Evolutionary conservation across 2,797 vertebrate genomes (phyloP), one percentile per base, ranked within the genome.

Genomic region (Melanotaenia parkinsoni): DNA sequence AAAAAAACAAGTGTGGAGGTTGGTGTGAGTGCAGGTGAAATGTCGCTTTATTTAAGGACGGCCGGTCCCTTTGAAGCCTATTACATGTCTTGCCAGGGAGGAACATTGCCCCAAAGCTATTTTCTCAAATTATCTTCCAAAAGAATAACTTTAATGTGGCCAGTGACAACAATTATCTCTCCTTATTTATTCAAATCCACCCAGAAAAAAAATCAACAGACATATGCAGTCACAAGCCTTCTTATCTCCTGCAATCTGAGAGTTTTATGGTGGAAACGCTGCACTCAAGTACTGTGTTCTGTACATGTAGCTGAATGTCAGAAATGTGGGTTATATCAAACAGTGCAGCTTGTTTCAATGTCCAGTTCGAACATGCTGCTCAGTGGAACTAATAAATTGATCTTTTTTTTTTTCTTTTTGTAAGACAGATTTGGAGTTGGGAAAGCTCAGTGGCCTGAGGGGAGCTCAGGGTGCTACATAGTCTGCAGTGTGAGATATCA

Each of bases 101-200:
- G 79, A 79, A 61, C 77, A 74, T 80, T 72, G 82, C 81, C 84
- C 84, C 76, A 86, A 85, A 86, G 79, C 79, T 83, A 89, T 87
- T 89, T 86, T 82, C 80, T 60, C 63, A 79, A 87, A 91, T 73
- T 82, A 82, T 70, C 85, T 84, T 64, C 79, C 70, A 66, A 85
- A 84, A 82, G 81, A 88, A 88, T 90, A 73, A 84, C 58, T 85
- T 77, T 70, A 79, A 91, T 88, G 84, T 85, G 77, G 81, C 75
- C 74, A 78, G 63, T 84, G 81, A 88, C 73, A 71, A 72, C 77
- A 81, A 84, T 86, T 75, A 50, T 40, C 73, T 72, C 62, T 85
- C 81, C 75, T 74, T 37, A 89, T 85, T 84, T 81, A 80, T 74
- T 84, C 73, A 67, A 59, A 81, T 70, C 67, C 56, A 63, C 77